A percentile compares a stretch with the other conserved stretches of the same genome.
These are phyloP conservation scores for Fragum whitleyi DNA, from an alignment of 2,888 invertebrate genomes.

Conservation along the genomic window DNA sequence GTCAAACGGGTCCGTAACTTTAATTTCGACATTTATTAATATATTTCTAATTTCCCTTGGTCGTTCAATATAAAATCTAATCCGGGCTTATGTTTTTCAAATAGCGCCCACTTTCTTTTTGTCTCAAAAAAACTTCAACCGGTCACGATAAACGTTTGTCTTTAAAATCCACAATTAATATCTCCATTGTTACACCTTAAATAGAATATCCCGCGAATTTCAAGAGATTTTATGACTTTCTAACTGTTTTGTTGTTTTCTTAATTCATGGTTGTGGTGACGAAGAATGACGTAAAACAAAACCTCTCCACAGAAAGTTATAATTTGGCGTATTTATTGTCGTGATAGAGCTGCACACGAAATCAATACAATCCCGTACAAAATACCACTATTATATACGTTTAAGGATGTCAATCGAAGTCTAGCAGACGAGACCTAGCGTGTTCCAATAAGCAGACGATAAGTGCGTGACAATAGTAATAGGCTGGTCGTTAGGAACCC, in stretches of 20 bases:
- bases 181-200: too few relatives aligned
- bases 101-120: too few relatives aligned
- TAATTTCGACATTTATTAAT: not conserved
- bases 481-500: constrained; percentile 17
- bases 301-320: constrained; percentile 6
- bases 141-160: too few relatives aligned
- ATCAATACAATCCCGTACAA: constrained; percentile 1
- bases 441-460: not conserved
- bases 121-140: too few relatives aligned
- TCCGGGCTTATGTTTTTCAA: too few relatives aligned
- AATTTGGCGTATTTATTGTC: constrained; percentile 10
- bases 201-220: too few relatives aligned
- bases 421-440: not conserved
- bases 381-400: not conserved
- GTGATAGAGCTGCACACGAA: not conserved
- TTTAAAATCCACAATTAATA: too few relatives aligned
- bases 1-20: constrained; percentile 14
- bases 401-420: not conserved
- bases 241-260: too few relatives aligned
- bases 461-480: constrained; percentile 4
- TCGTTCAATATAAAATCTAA: too few relatives aligned
- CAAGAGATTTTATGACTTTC: too few relatives aligned
- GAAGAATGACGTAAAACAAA: constrained; percentile 1
- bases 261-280: too few relatives aligned
- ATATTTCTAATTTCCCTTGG: too few relatives aligned